A percentile compares a stretch with the other conserved stretches of the same genome.
phyloP scores from a whole-genome alignment of 2,797 vertebrate species.

The Morus bassanus region DNA sequence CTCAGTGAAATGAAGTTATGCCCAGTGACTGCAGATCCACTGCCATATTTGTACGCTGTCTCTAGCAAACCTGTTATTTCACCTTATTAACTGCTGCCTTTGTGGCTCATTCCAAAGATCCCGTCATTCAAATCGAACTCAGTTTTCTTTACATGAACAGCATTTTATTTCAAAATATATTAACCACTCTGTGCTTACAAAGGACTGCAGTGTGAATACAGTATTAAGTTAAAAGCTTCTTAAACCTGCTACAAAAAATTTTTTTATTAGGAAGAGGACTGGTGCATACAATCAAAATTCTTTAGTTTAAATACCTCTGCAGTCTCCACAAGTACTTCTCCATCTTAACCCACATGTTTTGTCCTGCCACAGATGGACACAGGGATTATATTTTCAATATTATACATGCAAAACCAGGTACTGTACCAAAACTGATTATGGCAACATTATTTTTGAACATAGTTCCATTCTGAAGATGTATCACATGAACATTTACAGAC shows the following conservation, averaged over 20 bases:
- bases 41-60: neutral
- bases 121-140: neutral
- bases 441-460: neutral
- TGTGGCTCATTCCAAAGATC: neutral
- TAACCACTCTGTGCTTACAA: slow-evolving; percentile 74
- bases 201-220: slow-evolving; percentile 47
- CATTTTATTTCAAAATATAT: slow-evolving; percentile 80
- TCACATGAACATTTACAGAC: neutral
- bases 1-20: neutral
- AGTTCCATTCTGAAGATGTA: neutral
- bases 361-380: neutral
- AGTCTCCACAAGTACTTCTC: neutral
- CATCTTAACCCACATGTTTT: neutral
- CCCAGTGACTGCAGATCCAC: neutral
- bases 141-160: slow-evolving; percentile 24
- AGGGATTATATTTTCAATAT: neutral
- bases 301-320: neutral
- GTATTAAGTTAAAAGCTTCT: slow-evolving; percentile 29
- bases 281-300: neutral
- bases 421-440: neutral
- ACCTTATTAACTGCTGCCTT: neutral
- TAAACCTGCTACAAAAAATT: slow-evolving; percentile 28
- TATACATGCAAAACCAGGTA: neutral
- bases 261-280: slow-evolving; percentile 2
- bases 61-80: neutral